phyloP scores from a whole-genome alignment of 2,113 vertebrate genomes.

The Vanacampus margaritifer region DNA sequence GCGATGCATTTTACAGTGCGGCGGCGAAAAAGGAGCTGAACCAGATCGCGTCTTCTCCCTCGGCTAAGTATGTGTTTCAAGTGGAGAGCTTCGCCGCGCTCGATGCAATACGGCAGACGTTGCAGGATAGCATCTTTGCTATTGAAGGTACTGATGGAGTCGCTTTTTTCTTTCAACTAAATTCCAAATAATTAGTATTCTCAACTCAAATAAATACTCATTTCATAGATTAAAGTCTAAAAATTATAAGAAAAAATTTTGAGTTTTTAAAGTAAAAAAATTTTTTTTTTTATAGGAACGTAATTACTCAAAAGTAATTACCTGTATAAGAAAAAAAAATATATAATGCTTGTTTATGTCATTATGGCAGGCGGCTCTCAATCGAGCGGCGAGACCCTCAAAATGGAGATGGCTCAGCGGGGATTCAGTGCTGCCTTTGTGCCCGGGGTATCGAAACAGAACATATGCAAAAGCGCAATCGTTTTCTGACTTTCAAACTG shows the following conservation, averaged over 20 bases:
- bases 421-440: conserved; percentile 60
- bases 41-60: conserved; percentile 69
- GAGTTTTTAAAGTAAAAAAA: too few species aligned
- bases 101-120: conserved; percentile 64
- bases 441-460: conserved; percentile 28
- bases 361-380: conserved; percentile 60
- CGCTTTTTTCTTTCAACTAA: too few species aligned
- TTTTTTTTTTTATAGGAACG: too few species aligned
- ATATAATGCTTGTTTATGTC: neutral
- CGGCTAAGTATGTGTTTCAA: conserved; percentile 53
- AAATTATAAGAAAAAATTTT: too few species aligned
- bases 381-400: conserved; percentile 46
- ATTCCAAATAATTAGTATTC: too few species aligned
- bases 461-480: too few species aligned
- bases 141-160: conserved; percentile 74
- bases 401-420: conserved; percentile 68
- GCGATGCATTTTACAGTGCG: neutral
- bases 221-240: too few species aligned
- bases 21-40: fast-evolving
- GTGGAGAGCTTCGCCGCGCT: conserved; percentile 74
- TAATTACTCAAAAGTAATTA: too few species aligned
- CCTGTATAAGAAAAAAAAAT: too few species aligned
- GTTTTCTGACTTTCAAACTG: too few species aligned
- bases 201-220: too few species aligned
- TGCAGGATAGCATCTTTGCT: conserved; percentile 80